These are phyloP conservation scores for Oreochromis niloticus DNA, from an alignment of 2,113 vertebrate species.

Conservation along the genomic window DNA sequence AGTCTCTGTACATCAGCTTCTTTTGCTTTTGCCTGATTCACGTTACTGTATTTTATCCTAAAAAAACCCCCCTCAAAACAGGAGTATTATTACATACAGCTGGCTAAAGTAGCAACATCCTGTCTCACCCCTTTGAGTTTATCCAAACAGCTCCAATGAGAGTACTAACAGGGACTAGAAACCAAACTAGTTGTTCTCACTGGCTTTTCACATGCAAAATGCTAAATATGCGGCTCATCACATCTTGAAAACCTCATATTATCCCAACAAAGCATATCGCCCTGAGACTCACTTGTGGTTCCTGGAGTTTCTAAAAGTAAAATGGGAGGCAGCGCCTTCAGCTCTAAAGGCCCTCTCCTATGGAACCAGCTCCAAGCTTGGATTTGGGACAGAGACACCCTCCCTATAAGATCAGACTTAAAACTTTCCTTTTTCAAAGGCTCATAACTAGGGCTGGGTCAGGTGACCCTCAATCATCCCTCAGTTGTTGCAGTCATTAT, in stretches of 20 bases:
- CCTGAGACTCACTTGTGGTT: not conserved
- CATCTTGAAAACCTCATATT: not conserved
- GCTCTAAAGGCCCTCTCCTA: not conserved
- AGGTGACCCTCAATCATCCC: not conserved
- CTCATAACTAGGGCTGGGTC: not conserved
- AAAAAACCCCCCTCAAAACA: fast-evolving
- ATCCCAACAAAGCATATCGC: not conserved
- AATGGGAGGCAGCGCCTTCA: not conserved
- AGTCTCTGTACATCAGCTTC: not conserved
- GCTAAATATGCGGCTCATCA: not conserved
- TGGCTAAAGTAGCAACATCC: not conserved
- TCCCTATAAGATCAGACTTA: not conserved
- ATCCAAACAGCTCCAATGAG: not conserved
- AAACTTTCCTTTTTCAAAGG: not conserved
- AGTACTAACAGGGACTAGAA: not conserved
- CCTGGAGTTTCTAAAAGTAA: not conserved
- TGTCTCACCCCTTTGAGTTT: not conserved
- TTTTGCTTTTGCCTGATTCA: not conserved
- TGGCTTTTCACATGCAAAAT: not conserved
- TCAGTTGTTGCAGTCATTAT: not conserved
- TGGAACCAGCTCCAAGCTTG: not conserved
- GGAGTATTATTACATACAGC: not conserved
- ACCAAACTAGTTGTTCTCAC: not conserved
- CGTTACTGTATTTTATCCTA: not conserved
- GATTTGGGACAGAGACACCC: not conserved